Percentiles rank a stretch among this genome's conserved stretches.
Conservation (phyloP, 2,888 invertebrate species). For the Cremastinae sp. region DNA sequence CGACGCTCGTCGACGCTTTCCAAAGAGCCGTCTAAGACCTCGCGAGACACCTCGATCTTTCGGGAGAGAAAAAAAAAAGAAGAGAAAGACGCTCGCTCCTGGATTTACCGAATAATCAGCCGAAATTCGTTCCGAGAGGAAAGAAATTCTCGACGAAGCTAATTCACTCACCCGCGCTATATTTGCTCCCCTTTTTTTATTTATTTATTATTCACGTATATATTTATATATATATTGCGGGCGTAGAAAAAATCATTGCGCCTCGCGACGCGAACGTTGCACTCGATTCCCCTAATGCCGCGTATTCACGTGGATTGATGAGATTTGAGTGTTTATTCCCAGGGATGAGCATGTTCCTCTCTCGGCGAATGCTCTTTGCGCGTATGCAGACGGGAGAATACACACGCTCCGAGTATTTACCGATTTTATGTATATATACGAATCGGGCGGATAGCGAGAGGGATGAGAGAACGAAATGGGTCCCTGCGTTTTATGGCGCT, state of each 20-base stretch:
- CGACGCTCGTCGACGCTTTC: background rate
- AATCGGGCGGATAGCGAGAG: constrained; percentile 16
- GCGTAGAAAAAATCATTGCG: background rate
- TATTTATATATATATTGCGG: no score
- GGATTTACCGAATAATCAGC: no score
- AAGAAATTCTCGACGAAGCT: no score
- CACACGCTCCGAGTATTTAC: constrained; percentile 47
- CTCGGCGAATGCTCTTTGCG: constrained; percentile 10
- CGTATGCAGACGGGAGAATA: constrained; percentile 19
- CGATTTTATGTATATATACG: constrained; percentile 43
- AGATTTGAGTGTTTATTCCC: constrained; percentile 40
- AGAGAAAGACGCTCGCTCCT: no score
- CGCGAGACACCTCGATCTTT: background rate
- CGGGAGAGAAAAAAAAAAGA: no score
- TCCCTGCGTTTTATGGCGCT: constrained; percentile 55
- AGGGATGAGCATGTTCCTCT: constrained; percentile 25
- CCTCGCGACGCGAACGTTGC: background rate
- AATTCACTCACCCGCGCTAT: no score
- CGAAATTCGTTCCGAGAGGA: no score
- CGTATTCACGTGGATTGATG: constrained; percentile 25
- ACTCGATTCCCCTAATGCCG: background rate
- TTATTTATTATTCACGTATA: no score
- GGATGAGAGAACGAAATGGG: constrained; percentile 32
- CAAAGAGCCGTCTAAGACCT: background rate
- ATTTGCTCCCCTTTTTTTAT: no score